Base-by-base conservation (phyloP, 2,888 invertebrate genomes). In the Tachina fera region DNA sequence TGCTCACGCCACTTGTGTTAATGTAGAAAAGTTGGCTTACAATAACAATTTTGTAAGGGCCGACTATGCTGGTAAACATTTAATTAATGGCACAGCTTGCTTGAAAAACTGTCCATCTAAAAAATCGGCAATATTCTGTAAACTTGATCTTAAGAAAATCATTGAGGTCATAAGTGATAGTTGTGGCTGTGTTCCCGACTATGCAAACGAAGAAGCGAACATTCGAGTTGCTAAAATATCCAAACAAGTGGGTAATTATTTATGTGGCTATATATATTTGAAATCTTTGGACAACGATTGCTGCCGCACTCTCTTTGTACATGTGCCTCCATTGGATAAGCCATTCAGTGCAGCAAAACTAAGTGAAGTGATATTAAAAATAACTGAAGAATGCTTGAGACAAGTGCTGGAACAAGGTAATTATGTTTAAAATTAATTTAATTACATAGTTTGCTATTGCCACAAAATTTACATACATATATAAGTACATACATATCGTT, bases 241-340 rank as follows among this genome's bases (percentile, higher is more conserved):
- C 0, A 89, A 90, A 45, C 90, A 92, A 81, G 91, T 92, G 2
- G 92, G 92, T 75, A 94, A 95, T 90, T 97, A 95, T 91, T 93
- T 97, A 8, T 97, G 97, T 91, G 97, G 97, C 89, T 97, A 95
- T 90, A 95, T 95, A 80, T 97, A 95, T 92, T 95, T 95, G 89
- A 95, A 95, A 80, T 97, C 97, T 0, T 92, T 97, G 71, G 94
- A 94, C 89, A 93, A 95, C 51, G 93, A 96, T 91, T 90, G 91
- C 16, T 89, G 92, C 9, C 93, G 94, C 75, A 93, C 94, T 41
- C 92, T 96, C n/a, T 97, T 97, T 91, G 93, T 97, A 41, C 97
- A 97, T 92, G 96, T 97, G 1, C 97, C 97, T 16, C 94, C 95
- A 0, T 90, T 96, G 65, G 91, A 94, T 84, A 91, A 94, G 81